phyloP scores from a whole-genome alignment of 1,140 invertebrate genomes.

The Drosophila mayri region DNA sequence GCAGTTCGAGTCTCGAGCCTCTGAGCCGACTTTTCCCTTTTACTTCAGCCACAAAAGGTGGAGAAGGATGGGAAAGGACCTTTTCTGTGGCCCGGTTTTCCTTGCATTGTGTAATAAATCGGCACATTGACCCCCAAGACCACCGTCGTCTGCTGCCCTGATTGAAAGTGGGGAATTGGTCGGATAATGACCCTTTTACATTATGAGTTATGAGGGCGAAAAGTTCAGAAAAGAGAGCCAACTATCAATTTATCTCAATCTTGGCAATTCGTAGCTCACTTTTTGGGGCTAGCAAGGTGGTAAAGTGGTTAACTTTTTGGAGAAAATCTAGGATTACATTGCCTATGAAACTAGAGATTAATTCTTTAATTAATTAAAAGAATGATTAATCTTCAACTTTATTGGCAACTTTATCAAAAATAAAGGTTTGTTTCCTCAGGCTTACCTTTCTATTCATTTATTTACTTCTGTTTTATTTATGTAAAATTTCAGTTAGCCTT shows the following conservation, averaged over 20 bases:
- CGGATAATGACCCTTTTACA: constrained; percentile 67
- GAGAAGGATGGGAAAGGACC: not conserved
- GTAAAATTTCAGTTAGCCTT: too few species aligned
- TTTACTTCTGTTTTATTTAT: not conserved
- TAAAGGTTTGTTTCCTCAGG: too few species aligned
- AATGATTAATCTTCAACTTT: not conserved
- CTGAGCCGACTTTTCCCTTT: constrained; percentile 37
- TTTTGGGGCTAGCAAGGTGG: constrained; percentile 3
- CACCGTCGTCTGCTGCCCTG: constrained; percentile 19
- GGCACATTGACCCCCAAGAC: constrained; percentile 69
- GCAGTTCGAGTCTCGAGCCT: constrained; percentile 26
- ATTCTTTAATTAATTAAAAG: not conserved
- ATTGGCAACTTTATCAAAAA: too few species aligned
- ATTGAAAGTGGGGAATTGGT: constrained; percentile 41
- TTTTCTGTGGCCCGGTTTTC: constrained; percentile 32
- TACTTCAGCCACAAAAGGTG: constrained; percentile 15
- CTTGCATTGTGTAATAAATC: constrained; percentile 70
- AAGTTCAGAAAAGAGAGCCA: constrained; percentile 8
- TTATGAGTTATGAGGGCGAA: constrained; percentile 49
- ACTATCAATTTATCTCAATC: constrained; percentile 32
- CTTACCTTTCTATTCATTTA: not conserved
- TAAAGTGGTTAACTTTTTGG: not conserved
- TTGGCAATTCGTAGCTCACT: constrained; percentile 19
- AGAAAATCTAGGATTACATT: not conserved
- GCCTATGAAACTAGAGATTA: not conserved